Percentiles rank a stretch among this genome's conserved stretches.
phyloP scores from a whole-genome alignment of 2,113 vertebrate species.

The Syngnathus floridae region DNA sequence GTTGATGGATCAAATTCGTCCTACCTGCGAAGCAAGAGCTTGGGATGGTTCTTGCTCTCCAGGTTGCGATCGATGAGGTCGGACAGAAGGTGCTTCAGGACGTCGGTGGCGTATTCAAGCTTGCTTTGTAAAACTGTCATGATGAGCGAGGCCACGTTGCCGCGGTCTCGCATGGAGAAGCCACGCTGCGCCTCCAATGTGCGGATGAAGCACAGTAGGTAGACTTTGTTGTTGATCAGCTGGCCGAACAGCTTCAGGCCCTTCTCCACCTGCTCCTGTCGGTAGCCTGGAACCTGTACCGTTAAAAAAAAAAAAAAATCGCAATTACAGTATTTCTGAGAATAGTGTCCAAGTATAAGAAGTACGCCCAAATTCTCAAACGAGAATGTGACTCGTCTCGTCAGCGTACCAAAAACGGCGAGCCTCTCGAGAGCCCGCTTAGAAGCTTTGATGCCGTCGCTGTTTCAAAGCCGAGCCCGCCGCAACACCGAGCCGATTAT shows the following conservation, averaged over 20 bases:
- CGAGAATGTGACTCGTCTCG: constrained; percentile 20
- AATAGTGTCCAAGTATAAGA: no score
- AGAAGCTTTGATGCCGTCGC: constrained; percentile 39
- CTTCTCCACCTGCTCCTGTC: constrained; percentile 93
- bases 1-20: neutral
- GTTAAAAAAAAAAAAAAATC: constrained; percentile 7
- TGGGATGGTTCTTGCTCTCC: constrained; percentile 98
- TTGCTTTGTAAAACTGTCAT: constrained; percentile 97
- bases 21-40: constrained; percentile 91
- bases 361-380: neutral
- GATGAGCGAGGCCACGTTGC: constrained; percentile 95
- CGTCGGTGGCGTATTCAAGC: constrained; percentile 92
- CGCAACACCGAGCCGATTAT: constrained; percentile 36
- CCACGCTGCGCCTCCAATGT: constrained; percentile 92
- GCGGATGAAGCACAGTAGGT: constrained; percentile 92
- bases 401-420: constrained; percentile 41
- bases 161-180: constrained; percentile 96
- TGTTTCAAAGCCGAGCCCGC: neutral
- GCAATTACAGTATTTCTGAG: no score
- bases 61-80: constrained; percentile 98
- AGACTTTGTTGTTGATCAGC: constrained; percentile 97
- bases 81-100: constrained; percentile 92
- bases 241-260: constrained; percentile 94
- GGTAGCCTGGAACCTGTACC: constrained; percentile 90
- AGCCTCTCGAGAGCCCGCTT: constrained; percentile 43